These are phyloP conservation scores for Phenganax stokvisi DNA, from an alignment of 92 coral and sea anemone species.

Conservation along the genomic window DNA sequence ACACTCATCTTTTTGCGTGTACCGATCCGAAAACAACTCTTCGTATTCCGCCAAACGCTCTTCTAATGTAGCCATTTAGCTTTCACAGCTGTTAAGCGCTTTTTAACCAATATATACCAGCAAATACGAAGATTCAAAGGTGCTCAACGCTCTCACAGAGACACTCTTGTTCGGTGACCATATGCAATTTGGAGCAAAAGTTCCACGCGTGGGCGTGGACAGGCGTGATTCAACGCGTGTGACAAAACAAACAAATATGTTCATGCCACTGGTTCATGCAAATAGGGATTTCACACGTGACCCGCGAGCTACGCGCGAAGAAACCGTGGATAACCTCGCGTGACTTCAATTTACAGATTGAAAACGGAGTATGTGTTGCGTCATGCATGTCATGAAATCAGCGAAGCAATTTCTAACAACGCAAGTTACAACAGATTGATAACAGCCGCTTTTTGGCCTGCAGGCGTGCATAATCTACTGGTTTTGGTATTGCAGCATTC, in stretches of 20 bases:
- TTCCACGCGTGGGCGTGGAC: background rate
- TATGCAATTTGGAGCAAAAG: slow-evolving; percentile 12
- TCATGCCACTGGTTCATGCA: no score
- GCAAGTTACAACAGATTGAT: background rate
- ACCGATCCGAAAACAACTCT: slow-evolving; percentile 81
- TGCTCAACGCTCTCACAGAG: background rate
- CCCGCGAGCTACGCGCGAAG: background rate
- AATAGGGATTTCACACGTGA: background rate
- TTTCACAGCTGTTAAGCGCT: background rate
- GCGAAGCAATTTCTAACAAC: background rate
- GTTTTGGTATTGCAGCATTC: background rate
- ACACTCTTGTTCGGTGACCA: background rate
- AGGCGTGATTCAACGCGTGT: background rate
- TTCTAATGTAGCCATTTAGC: slow-evolving; percentile 62
- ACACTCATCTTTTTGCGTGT: slow-evolving; percentile 73
- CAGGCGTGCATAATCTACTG: background rate
- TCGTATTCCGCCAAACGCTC: slow-evolving; percentile 73
- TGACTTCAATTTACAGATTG: background rate
- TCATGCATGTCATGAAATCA: background rate
- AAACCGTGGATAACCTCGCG: background rate
- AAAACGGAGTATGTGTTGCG: background rate
- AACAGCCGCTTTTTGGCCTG: slow-evolving; percentile 4
- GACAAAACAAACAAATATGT: no score
- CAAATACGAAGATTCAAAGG: background rate
- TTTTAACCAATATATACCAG: background rate